Conservation (phyloP, 2,797 vertebrate genomes). For the Bovichtus variegatus region DNA sequence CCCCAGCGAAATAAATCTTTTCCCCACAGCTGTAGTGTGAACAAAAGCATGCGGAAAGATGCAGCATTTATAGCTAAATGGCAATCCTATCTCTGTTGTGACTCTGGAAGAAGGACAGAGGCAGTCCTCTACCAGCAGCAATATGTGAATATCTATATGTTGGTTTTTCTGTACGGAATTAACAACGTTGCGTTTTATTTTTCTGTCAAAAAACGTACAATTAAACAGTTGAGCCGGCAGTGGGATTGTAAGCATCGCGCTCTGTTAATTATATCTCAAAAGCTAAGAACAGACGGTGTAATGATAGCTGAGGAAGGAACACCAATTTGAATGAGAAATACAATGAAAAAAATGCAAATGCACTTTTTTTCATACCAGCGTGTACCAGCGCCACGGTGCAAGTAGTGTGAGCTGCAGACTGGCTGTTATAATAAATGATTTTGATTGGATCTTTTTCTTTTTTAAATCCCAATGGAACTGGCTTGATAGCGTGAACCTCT, state of each 20-base stretch:
- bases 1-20: conserved; percentile 12
- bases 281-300: neutral
- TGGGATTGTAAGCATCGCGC: neutral
- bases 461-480: neutral
- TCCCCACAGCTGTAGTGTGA: conserved; percentile 16
- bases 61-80: conserved; percentile 12
- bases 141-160: conserved; percentile 3
- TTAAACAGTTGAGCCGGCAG: neutral
- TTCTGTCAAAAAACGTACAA: neutral
- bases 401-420: neutral
- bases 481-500: neutral
- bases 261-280: conserved; percentile 16
- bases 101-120: conserved; percentile 13
- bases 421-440: neutral
- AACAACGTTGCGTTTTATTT: too few species aligned
- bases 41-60: conserved; percentile 36
- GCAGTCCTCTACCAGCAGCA: neutral
- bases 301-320: neutral
- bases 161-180: neutral
- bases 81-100: conserved; percentile 23
- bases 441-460: neutral
- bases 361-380: too few species aligned
- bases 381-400: neutral
- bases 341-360: too few species aligned
- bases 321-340: neutral